Base-by-base conservation (phyloP, 2,797 vertebrate species). In the Myiotriccus ornatus region DNA sequence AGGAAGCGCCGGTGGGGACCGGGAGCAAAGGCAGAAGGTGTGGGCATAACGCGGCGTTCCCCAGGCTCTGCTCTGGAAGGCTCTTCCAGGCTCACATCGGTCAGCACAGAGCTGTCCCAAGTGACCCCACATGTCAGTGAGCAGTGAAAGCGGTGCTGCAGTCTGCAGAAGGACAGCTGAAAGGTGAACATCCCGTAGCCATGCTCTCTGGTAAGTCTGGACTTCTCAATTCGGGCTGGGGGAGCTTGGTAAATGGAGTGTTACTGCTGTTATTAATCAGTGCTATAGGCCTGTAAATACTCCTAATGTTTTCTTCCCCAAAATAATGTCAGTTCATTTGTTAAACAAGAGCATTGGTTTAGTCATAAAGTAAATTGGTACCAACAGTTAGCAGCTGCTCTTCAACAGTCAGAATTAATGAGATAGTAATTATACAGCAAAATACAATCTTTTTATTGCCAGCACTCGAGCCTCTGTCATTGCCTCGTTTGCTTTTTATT, bases 141-240 rank as follows among this genome's bases (percentile, higher is more conserved):
- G 95, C 69, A 67, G 79, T 77, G 86, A 94, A 57, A 84, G 82
- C 89, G 67, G 62, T 27, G 21, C 39, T 86, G 89, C 87, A 96
- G 84, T 32, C 41, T 75, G 96, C 88, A 97, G 80, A 63, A 67
- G 65, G 59, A 77, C 84, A 96, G 89, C 81, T 68, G 60, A 82
- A 95, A 85, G 59, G 56, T 91, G 89, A 81, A 56, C 37, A 62
- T 67, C 89, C 69, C 60, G 70, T 63, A 63, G 50, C 64, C 90
- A 8, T 56, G 74, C 30, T 92, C 81, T 74, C 93, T 76, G 97
- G 98, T 98, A 98, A 98, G 98, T 97, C 80, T 93, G 87, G 85
- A 75, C 79, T 89, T 95, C 89, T 95, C 81, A 59, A 39, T 84
- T 91, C 3, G 12, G 88, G 39, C 20, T 16, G 46, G 50, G 95